phyloP scores from a whole-genome alignment of 2,797 vertebrate species.

The Sciurus carolinensis region DNA sequence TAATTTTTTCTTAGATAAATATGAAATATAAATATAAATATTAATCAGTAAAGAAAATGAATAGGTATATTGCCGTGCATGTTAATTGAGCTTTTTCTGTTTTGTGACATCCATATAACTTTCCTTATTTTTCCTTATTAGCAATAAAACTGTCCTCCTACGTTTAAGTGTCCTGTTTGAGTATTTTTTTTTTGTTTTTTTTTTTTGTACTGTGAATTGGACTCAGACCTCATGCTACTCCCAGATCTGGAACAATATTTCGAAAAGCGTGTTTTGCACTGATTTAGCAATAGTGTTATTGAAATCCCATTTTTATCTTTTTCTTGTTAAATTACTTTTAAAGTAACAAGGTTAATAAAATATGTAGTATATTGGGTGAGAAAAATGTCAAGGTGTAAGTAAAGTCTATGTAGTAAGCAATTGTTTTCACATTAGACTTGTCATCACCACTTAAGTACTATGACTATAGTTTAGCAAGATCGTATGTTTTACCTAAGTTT shows the following conservation, averaged over 20 bases:
- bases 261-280: not conserved
- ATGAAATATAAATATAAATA: not conserved
- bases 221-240: not conserved
- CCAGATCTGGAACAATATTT: not conserved
- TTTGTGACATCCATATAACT: not conserved
- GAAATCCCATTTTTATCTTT: constrained; percentile 6
- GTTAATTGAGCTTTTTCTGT: not conserved
- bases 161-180: not conserved
- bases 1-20: not conserved
- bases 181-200: not conserved
- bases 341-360: constrained; percentile 12
- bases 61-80: not conserved
- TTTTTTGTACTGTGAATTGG: too few relatives aligned
- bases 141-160: not conserved
- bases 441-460: not conserved
- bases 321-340: constrained; percentile 53
- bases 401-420: not conserved
- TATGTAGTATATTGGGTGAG: constrained; percentile 3
- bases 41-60: constrained; percentile 22
- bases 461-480: not conserved
- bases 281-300: not conserved
- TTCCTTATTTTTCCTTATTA: not conserved
- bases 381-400: not conserved
- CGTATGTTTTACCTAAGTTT: not conserved
- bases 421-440: not conserved